Evolutionary conservation across 2,888 invertebrate genomes (phyloP).

Genomic region (Scrobipalpa atriplicella): DNA sequence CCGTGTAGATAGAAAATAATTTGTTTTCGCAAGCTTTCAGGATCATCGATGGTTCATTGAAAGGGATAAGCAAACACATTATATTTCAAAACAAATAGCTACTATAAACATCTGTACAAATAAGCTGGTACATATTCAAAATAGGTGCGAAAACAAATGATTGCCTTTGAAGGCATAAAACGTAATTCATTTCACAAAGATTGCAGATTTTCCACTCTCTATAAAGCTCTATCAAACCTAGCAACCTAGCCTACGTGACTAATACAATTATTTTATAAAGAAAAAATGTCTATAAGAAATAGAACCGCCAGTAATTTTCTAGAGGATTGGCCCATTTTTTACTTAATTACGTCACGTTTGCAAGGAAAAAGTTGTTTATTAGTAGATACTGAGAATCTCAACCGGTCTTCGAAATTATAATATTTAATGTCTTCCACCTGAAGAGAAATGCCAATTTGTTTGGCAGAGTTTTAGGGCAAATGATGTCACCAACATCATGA

Average conservation of each 20-base stretch:
- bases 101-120: no score
- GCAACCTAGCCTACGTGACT: neutral
- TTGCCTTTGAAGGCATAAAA: no score
- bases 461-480: no score
- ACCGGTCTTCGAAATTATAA: neutral
- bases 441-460: neutral
- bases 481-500: no score
- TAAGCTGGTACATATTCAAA: no score
- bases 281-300: neutral
- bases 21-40: no score
- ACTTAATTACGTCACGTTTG: neutral
- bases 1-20: no score
- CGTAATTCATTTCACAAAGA: no score
- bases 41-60: no score
- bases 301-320: neutral
- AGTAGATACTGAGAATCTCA: neutral
- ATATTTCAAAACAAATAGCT: no score
- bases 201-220: neutral
- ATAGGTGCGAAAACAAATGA: no score
- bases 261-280: neutral
- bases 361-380: conserved; percentile 1
- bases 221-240: neutral
- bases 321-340: neutral
- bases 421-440: neutral
- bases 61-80: no score